Evolutionary conservation across 2,888 invertebrate species (phyloP).

Genomic region (Chrysomela aeneicollis): DNA sequence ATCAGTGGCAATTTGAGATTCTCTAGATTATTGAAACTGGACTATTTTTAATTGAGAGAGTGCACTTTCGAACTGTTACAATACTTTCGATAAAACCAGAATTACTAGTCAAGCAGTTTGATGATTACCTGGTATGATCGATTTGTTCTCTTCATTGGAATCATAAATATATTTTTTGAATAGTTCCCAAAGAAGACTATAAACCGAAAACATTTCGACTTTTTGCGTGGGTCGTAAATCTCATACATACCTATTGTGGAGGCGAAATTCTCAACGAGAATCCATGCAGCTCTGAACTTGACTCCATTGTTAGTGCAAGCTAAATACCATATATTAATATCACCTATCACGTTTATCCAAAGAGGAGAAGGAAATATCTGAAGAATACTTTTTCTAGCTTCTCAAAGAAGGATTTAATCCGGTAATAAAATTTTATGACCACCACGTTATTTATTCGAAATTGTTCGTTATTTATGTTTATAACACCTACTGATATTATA

Average conservation of each 20-base stretch:
- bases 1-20: no score
- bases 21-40: no score
- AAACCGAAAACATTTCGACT: no score
- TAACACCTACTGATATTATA: slow-evolving; percentile 19
- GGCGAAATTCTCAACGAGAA: neutral
- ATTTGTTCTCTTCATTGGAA: no score
- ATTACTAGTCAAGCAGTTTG: no score
- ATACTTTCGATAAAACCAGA: no score
- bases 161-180: no score
- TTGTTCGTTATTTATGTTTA: slow-evolving; percentile 16
- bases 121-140: no score
- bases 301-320: neutral
- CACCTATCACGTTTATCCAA: slow-evolving; percentile 2
- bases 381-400: neutral
- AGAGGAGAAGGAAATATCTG: neutral
- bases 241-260: neutral
- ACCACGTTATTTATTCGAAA: slow-evolving; percentile 10
- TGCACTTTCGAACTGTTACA: no score
- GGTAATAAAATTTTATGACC: slow-evolving; percentile 19
- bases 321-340: slow-evolving; percentile 9
- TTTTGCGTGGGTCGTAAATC: neutral
- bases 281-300: neutral
- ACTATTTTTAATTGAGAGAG: no score
- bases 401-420: slow-evolving; percentile 11
- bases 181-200: no score